Conservation (phyloP, 2,797 vertebrate genomes). For the Acipenser ruthenus region DNA sequence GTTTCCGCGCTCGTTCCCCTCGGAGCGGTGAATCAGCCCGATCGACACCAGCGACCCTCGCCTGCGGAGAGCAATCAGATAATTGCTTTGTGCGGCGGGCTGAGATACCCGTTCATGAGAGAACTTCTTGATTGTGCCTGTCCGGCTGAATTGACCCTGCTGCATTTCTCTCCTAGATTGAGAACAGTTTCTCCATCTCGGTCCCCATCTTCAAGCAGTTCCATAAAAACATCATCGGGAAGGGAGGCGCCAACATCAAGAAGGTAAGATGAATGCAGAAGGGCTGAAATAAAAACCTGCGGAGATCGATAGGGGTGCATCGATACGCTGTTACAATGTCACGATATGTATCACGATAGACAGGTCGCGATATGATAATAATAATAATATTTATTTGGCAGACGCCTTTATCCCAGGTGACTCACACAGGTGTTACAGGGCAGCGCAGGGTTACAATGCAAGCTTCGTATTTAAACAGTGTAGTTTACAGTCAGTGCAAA, state of each 20-base stretch:
- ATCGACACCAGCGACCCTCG: too few species aligned
- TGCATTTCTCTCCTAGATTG: constrained; percentile 45
- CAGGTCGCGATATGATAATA: too few species aligned
- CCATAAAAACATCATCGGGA: constrained; percentile 77
- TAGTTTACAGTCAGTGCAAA: too few species aligned
- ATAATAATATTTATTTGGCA: too few species aligned
- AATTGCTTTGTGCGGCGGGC: neutral
- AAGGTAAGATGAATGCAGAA: constrained; percentile 42
- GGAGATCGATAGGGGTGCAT: neutral
- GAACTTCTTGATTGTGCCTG: neutral
- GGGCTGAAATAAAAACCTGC: neutral
- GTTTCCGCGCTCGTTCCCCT: too few species aligned
- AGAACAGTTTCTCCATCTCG: constrained; percentile 68
- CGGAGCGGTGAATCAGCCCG: too few species aligned
- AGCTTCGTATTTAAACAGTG: too few species aligned
- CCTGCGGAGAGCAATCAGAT: too few species aligned
- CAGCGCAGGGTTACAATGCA: too few species aligned
- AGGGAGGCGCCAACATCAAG: constrained; percentile 71
- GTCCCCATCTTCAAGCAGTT: constrained; percentile 74
- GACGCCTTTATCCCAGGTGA: too few species aligned
- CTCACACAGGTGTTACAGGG: too few species aligned
- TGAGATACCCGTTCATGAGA: neutral
- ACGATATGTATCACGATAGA: neutral
- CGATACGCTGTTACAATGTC: neutral
- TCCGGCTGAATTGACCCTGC: neutral